Conservation (phyloP, 2,888 invertebrate species). For the Hoplodrina blanda region DNA sequence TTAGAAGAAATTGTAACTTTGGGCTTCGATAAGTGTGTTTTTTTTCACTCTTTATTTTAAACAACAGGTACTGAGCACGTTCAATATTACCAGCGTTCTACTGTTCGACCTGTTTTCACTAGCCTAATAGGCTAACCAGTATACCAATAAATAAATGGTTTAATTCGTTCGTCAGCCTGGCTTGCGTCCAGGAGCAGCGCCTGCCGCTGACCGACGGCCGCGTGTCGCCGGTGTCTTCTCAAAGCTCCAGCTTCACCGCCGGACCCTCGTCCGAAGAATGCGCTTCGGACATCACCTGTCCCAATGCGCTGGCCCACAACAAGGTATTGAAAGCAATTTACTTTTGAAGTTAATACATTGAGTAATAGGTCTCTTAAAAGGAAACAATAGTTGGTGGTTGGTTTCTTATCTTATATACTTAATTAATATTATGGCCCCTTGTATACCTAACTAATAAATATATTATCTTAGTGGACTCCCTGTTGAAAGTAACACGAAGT, state of each 20-base stretch:
- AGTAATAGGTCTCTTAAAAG: constrained; percentile 8
- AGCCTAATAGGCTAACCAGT: too few relatives aligned
- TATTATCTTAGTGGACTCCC: constrained; percentile 32
- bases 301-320: constrained; percentile 89
- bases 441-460: constrained; percentile 21
- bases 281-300: constrained; percentile 89
- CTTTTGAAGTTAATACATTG: constrained; percentile 7
- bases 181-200: constrained; percentile 98
- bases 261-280: constrained; percentile 88
- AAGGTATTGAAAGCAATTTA: constrained; percentile 91
- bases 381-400: constrained; percentile 15
- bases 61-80: too few relatives aligned
- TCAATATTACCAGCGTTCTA: too few relatives aligned
- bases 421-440: constrained; percentile 19
- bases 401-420: constrained; percentile 7
- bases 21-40: too few relatives aligned
- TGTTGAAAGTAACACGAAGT: constrained; percentile 23
- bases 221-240: constrained; percentile 91
- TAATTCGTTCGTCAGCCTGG: constrained; percentile 92
- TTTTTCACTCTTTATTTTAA: too few relatives aligned
- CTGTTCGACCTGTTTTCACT: too few relatives aligned
- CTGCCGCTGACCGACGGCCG: constrained; percentile 92
- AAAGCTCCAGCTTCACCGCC: constrained; percentile 83
- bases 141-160: too few relatives aligned
- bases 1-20: too few relatives aligned